Base-by-base conservation (phyloP, 2,113 vertebrate genomes). In the Amblyopsis rosae region DNA sequence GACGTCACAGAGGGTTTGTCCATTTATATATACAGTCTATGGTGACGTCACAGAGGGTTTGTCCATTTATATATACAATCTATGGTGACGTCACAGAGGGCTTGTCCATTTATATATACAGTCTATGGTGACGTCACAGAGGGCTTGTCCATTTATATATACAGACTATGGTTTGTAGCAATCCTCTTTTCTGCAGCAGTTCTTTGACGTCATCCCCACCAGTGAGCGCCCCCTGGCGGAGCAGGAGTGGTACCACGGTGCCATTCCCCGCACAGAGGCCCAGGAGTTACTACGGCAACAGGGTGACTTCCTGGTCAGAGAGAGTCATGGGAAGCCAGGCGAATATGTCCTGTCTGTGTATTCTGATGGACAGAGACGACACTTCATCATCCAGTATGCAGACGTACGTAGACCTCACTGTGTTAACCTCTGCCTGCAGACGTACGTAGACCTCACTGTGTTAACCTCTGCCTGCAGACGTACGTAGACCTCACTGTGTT, bases 311-410 rank as follows among this genome's bases (percentile, higher is more conserved):
- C 88, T 99, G 84, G 97, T 99, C 75, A 93, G 97, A 69, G 97
- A 99, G 86, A 98, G 96, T 83, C 96, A 99, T 65, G 97, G 96
- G 61, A 99, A 99, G 90, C 97, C 96, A 19, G 97, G 97, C 86
- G 97, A 99, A 93, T 99, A 99, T 85, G 97, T 99, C 82, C 95
- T 99, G 90, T 99, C 97, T 49, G 97, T 99, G 82, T 99, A 94
- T 90, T 98, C 95, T 73, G 96, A 98, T 62, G 94, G 93, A 71
- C 96, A 98, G 85, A 90, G 96, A 76, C 93, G 96, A 68, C 97
- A 99, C 91, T 99, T 99, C 93, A 99, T 99, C 93, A 99, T 99
- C 91, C 97, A 99, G 85, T 98, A 90, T 75, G 95, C 95, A 49
- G 96, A 99, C 65, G 97, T 99, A 93, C 12, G 91, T 91, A 66